Base-by-base conservation (phyloP, 2,888 invertebrate species). In the Empis stercorea region DNA sequence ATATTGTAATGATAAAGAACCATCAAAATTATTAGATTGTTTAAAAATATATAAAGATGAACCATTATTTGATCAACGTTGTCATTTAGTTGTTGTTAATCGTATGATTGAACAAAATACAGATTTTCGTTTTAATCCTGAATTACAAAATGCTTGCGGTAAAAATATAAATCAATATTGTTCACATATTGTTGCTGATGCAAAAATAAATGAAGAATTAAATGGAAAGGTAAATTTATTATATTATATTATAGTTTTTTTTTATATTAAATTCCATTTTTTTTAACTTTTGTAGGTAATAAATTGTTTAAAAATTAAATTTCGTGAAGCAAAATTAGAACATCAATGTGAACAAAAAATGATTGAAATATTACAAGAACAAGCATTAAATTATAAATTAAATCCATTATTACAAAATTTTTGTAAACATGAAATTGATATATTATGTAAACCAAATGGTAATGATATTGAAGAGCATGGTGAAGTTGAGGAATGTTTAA, bases 81-180 rank as follows among this genome's bases (percentile, higher is more conserved):
- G 95, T 63, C 82, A 84, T 61, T 71, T 80, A 46, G 78, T 93
- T 15, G 84, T 95, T n/a, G 76, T 87, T 1, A 84, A 86, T 61
- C 78, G 94, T 56, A 84, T 93, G 79, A 83, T 89, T 53, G 88
- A 92, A 65, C 89, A 89, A 66, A 88, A 87, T 61, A 79, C 83
- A 49, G 95, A 96, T 70, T 89, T 86, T 60, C 79, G 93, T 51
- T 81, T 95, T 52, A 93, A 95, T 71, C 87, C 86, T 4, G 78
- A 82, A 17, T 72, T 96, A 48, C 84, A 86, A 63, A 78, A 78
- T 56, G 80, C 84, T 13, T 96, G 96, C 63, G 78, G 79, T 54
- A 64, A 73, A 51, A 95, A 95, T 63, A 91, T 95, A 16, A 76
- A 79, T 49, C 84, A 81, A 58, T 80, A 78, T 63, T 85, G 85